Base-by-base conservation (phyloP, 30 jellyfish, hydroid and myxozoan species). In the Hydractinia echinata region DNA sequence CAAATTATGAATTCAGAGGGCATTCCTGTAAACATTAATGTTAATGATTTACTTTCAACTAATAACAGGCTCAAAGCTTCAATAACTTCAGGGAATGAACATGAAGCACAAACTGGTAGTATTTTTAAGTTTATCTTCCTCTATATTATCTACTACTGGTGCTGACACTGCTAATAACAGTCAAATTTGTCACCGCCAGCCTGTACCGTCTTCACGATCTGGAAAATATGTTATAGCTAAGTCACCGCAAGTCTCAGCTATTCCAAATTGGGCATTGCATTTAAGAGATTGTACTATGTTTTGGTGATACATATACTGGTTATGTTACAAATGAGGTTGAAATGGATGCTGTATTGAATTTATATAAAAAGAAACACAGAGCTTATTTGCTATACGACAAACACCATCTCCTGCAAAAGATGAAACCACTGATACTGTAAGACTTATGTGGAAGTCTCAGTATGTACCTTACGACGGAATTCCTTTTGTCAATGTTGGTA, bases 401-500 rank as follows among this genome's bases (percentile, higher is more conserved):
- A 91, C 98, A 8, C 98, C 98, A 4, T 87, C 98, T 5, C 96
- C 98, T 0, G 96, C 92, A 8, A 91, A 86, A 74, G 85, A 53
- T 9, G 95, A 85, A 56, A 94, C 86, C 13, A 83, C 51, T 76
- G 98, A 92, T 5, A 91, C 98, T 58, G 92, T 91, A 5, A 71
- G 98, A 51, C 68, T 91, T 85, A 91, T 91, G 98, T 91, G 98
- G 98, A 91, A 91, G 68, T 91, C 98, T 10, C 96, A 84, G 62
- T 89, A 91, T 86, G 96, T 91, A 5, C 98, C 98, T 8, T 91
- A 86, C 69, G 98, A 91, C 83, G 98, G 98, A 20, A 76, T 83
- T 13, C 98, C 98, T 5, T 91, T 91, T 77, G 92, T 91, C 62
- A 91, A 91, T 56, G 79, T 91, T 72, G 98, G 98, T 91, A 91